Base-by-base conservation (phyloP, 1,140 invertebrate genomes). In the Cyclina sinensis region DNA sequence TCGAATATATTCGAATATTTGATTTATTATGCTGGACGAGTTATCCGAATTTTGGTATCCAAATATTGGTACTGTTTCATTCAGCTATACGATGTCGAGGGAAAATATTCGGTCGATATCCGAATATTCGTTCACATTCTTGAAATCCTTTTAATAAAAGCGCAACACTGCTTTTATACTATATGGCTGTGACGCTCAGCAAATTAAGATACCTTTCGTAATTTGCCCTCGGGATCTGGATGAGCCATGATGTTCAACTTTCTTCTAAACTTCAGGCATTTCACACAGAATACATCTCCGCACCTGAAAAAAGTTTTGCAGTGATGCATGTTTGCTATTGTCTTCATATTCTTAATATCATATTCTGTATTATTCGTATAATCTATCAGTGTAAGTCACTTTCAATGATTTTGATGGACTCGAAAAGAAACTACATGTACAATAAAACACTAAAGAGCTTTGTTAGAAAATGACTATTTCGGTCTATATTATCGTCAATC, bases 241-340 rank as follows among this genome's bases (percentile, higher is more conserved):
- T 46, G 43, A 14, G 70, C 84, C 14, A 78, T 3, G 18, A 73
- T 24, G 54, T 86, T 86, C 12, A 86, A 35, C 27, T 65, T 54
- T 65, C 46, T 24, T 48, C 57, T 86, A 24, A 62, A 57, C 18
- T 62, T 39, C 18, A 86, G 51, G 39, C 84, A 86, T 32, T 74
- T 59, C 51, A 62, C 7, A 35, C 84, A 86, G 24, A 86, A 86
- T 24, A 86, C 84, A 0, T 78, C 84, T 7, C 84, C 84, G 51
- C 84, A 86, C 57, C 84, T 85, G 54, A 65, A 62, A 18, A 24
- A 5, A 79, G 7, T 7, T 4, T 48, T 11, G n/a, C 51, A 21
- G 5, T 57, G n/a, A 65, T 76, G n/a, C 2, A 18, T 48, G 2
- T 74, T 9, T 39, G 9, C 43, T 74, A 18, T 11, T 32, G 37